These are phyloP conservation scores for Anadara kagoshimensis DNA, from an alignment of 1,140 invertebrate species.

Conservation along the genomic window DNA sequence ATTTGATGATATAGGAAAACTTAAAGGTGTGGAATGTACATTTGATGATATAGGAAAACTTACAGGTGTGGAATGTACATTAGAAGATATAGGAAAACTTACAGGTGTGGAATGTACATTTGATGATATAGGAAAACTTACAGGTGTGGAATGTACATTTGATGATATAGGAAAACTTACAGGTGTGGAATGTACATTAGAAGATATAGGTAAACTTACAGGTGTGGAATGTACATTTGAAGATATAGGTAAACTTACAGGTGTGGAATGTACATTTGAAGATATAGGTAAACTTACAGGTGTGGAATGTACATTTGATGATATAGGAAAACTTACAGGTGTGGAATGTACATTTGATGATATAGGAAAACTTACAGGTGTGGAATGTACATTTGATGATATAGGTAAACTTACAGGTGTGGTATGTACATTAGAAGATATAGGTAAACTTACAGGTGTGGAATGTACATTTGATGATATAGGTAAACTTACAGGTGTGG, in stretches of 20 bases:
- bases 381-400: neutral
- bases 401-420: too few relatives aligned
- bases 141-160: neutral
- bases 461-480: neutral
- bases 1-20: neutral
- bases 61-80: neutral
- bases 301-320: neutral
- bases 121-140: neutral
- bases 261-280: neutral
- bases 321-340: too few relatives aligned
- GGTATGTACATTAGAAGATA: neutral
- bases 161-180: neutral
- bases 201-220: too few relatives aligned
- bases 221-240: neutral
- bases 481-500: neutral
- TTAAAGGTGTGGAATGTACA: neutral
- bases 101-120: neutral
- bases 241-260: too few relatives aligned
- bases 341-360: neutral
- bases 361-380: too few relatives aligned
- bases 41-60: neutral
- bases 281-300: too few relatives aligned
- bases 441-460: too few relatives aligned
- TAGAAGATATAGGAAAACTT: too few relatives aligned
- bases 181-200: neutral